Evolutionary conservation across 2,888 invertebrate species (phyloP), one percentile per base, ranked within the genome.

Genomic region (Epirrita christyi): DNA sequence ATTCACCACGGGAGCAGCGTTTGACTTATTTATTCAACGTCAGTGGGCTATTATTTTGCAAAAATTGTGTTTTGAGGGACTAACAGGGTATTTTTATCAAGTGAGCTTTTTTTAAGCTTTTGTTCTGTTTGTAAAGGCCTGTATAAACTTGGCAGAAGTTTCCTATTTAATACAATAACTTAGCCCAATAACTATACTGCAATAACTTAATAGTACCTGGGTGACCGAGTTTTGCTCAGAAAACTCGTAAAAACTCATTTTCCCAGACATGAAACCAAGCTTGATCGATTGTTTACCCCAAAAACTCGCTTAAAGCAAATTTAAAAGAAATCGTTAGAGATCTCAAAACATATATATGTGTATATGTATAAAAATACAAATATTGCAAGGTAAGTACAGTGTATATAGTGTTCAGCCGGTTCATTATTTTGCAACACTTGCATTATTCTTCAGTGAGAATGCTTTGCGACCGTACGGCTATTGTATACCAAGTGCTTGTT

Each of bases 21-120:
- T 58, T 53, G 53, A 58, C 58, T 58, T 58, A 53, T 53, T 58
- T 53, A 58, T 58, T 53, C 53, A 58, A 44, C 40, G 44, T 40
- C 48, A 37, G 44, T 48, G 38, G 11, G 49, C 45, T 44, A 45
- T 58, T 58, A 58, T 53, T 48, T 41, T 37, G 53, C 13, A 58
- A 52, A 58, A 58, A 58, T 32, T 47, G 42, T 57, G 47, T 57
- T 57, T 41, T 45, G 14, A 44, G 42, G 36, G n/a, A 28, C 27
- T 44, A 32, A 43, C 13, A 29, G n/a, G 44, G 37, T 10, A 43
- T 54, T 41, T 40, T 7, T 47, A 21, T 37, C 7, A 29, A 48
- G 28, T 40, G 14, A 38, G 47, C n/a, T 8, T 48, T 42, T 47
- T 15, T 0, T 6, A 44, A 32, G 15, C 28, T 51, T 44, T 15